phyloP scores from a whole-genome alignment of 2,888 invertebrate genomes.

The Theodoxus fluviatilis region DNA sequence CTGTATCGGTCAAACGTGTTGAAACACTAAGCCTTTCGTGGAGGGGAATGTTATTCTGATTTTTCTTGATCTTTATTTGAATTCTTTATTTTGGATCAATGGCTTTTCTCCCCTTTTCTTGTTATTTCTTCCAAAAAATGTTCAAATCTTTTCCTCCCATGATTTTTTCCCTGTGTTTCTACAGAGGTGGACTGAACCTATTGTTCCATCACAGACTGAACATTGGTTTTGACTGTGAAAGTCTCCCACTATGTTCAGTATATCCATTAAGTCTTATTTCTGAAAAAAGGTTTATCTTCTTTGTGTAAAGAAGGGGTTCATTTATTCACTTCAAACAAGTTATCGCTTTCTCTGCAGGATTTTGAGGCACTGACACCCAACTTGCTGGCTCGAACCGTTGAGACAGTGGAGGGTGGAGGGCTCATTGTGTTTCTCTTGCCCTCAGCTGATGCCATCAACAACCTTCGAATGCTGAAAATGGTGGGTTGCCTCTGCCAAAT shows the following conservation, averaged over 20 bases:
- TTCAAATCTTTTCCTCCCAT: too few relatives aligned
- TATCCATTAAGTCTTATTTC: not conserved
- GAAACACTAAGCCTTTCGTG: too few relatives aligned
- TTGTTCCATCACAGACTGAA: not conserved
- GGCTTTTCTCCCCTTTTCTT: too few relatives aligned
- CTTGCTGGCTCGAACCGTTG: constrained; percentile 91
- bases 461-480: not conserved
- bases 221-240: not conserved
- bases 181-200: not conserved
- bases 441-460: too few relatives aligned
- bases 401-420: constrained; percentile 97
- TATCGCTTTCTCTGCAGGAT: constrained; percentile 71
- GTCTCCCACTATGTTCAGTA: not conserved
- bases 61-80: too few relatives aligned
- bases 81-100: too few relatives aligned
- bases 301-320: not conserved
- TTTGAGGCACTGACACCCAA: constrained; percentile 98
- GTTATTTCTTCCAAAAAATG: too few relatives aligned
- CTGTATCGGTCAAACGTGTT: too few relatives aligned
- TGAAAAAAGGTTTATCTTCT: constrained; percentile 9
- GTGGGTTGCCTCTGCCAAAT: not conserved
- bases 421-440: constrained; percentile 81
- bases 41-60: too few relatives aligned
- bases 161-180: not conserved
- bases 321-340: not conserved